These are phyloP conservation scores for Chaenodraco wilsoni DNA, from an alignment of 2,797 vertebrate species.

Conservation along the genomic window DNA sequence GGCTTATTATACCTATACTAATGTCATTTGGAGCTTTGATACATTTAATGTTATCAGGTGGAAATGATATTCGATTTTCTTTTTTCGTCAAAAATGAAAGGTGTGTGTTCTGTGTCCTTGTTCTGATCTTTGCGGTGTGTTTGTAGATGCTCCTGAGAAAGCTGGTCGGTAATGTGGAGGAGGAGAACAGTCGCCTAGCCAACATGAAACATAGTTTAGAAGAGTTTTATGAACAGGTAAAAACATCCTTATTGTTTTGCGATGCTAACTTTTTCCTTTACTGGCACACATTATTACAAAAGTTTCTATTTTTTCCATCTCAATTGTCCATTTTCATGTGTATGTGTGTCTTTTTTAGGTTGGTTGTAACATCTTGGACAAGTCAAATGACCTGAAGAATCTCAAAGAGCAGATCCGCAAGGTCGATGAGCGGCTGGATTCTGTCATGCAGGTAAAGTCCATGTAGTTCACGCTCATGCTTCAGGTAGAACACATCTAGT, in stretches of 20 bases:
- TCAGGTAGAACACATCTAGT: background rate
- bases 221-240: slow-evolving; percentile 91
- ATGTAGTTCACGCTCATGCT: background rate
- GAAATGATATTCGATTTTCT: background rate
- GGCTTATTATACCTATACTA: background rate
- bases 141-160: slow-evolving; percentile 88
- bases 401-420: slow-evolving; percentile 83
- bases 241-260: background rate
- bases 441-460: slow-evolving; percentile 76
- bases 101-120: background rate
- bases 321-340: background rate
- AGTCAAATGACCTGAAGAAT: slow-evolving; percentile 81
- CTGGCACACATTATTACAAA: background rate
- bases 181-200: slow-evolving; percentile 85
- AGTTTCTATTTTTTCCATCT: background rate
- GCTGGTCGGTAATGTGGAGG: slow-evolving; percentile 89
- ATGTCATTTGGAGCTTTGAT: background rate
- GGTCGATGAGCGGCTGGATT: slow-evolving; percentile 79
- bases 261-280: background rate
- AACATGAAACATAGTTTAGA: slow-evolving; percentile 89
- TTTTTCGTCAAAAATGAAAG: background rate
- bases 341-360: slow-evolving; percentile 62
- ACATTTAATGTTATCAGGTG: background rate
- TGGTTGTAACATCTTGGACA: slow-evolving; percentile 80
- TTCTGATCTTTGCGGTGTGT: slow-evolving; percentile 7